Conservation (phyloP, 2,888 invertebrate species). For the Orthosia gracilis region DNA sequence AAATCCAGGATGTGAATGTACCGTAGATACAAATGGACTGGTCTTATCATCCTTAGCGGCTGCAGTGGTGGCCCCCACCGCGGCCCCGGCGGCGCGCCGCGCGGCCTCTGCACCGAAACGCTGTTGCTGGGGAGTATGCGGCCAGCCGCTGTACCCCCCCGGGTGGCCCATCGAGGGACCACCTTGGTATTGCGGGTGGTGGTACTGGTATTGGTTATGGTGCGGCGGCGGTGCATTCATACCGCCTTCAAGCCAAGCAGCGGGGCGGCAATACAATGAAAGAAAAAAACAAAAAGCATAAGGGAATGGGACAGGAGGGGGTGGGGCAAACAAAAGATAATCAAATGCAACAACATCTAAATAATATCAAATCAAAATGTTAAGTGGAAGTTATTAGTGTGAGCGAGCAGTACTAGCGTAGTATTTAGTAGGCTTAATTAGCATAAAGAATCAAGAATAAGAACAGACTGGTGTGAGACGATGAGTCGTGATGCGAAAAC, state of each 20-base stretch:
- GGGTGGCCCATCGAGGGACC: conserved; percentile 81
- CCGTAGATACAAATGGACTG: conserved; percentile 96
- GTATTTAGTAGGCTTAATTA: conserved; percentile 84
- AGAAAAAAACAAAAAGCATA: conserved; percentile 90
- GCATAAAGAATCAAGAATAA: conserved; percentile 66
- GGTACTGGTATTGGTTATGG: conserved; percentile 91
- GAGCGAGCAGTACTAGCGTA: conserved; percentile 80
- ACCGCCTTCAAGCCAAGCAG: conserved; percentile 91
- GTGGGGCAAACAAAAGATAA: conserved; percentile 82
- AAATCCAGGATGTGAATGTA: conserved; percentile 98
- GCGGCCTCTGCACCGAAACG: conserved; percentile 91
- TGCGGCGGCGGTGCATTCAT: conserved; percentile 91
- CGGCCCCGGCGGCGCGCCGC: conserved; percentile 78
- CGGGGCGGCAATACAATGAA: conserved; percentile 90
- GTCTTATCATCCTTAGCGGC: conserved; percentile 92
- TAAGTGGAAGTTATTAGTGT: conserved; percentile 78
- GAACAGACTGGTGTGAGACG: conserved; percentile 71
- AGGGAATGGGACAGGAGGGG: conserved; percentile 84
- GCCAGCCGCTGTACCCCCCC: conserved; percentile 76
- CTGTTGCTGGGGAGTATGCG: conserved; percentile 81
- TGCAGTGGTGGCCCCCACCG: conserved; percentile 71
- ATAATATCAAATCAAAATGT: conserved; percentile 71
- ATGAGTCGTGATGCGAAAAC: conserved; percentile 85
- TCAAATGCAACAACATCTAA: conserved; percentile 76
- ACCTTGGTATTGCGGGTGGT: conserved; percentile 89